Conservation (phyloP, 2,113 vertebrate genomes). For the Lophotis ruficrista region DNA sequence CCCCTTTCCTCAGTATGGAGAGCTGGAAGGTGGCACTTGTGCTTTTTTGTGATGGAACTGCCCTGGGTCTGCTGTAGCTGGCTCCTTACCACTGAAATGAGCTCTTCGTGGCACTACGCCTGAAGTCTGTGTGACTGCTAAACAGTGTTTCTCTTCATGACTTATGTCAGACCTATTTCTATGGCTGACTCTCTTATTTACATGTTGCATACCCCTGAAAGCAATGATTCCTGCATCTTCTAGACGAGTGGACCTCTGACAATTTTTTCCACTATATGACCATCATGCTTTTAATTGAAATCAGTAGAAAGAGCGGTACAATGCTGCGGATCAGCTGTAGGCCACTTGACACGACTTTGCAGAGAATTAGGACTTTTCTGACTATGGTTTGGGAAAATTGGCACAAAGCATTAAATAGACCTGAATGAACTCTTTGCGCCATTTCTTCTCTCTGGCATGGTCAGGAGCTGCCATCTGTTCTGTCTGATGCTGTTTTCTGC, state of each 20-base stretch:
- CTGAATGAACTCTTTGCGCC: background rate
- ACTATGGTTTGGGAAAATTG: background rate
- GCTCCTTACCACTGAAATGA: background rate
- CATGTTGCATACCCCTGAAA: background rate
- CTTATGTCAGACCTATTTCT: background rate
- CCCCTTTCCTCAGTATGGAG: background rate
- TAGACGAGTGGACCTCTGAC: background rate
- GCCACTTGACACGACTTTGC: background rate
- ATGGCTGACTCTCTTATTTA: background rate
- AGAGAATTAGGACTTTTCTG: background rate
- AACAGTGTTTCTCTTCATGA: background rate
- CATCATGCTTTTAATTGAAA: background rate
- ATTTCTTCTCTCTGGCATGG: background rate
- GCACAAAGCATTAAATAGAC: background rate
- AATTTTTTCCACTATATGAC: background rate
- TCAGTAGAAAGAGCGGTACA: background rate
- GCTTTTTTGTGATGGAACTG: background rate
- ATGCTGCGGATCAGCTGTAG: background rate
- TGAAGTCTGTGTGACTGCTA: background rate
- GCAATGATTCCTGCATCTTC: background rate
- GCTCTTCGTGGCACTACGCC: fast-evolving
- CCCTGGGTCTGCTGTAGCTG: background rate
- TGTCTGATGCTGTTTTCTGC: background rate
- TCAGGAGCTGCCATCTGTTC: slow-evolving; percentile 35
- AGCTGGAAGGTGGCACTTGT: background rate